Base-by-base conservation (phyloP, 2,113 vertebrate species). In the Coregonus clupeaformis region DNA sequence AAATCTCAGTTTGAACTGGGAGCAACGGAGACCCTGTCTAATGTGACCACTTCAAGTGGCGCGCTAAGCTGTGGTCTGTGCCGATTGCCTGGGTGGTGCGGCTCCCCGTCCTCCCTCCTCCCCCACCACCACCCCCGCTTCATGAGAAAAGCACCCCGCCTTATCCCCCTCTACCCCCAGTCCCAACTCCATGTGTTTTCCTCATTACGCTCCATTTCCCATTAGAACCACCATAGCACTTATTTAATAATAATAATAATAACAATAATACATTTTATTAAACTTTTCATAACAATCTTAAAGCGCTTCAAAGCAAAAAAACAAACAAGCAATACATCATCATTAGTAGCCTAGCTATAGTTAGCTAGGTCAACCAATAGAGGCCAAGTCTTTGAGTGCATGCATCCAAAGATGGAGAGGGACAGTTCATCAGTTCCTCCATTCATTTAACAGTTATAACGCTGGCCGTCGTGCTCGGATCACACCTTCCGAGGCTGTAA, bases 401-500 rank as follows among this genome's bases (percentile, higher is more conserved):
- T 11, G 9, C 9, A 11, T 42, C 9, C 36, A 42, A 42, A 42
- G 36, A 11, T 11, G 9, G 9, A 42, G 9, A 11, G 9, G 36
- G 36, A 42, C 9, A 42, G 36, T 42, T 42, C 36, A 42, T 42
- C 36, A 42, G 36, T 42, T 42, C 36, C 36, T 42, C 36, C 36
- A 42, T 42, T 42, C 9, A 42, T 42, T 42, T 42, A 42, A 27
- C 27, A 42, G 36, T 42, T 42, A 2, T 42, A 88, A 88, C 90
- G 83, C 87, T 79, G 77, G 80, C 86, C 85, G 80, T 86, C 73
- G 73, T 80, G 88, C 87, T 89, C 87, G 69, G 81, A 91, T 92
- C 91, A 91, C 93, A 93, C 90, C 91, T 93, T 2, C 89, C 82
- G 68, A 90, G 88, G 90, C 89, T 87, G 84, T 93, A 93, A 91